Evolutionary conservation across 2,888 invertebrate genomes (phyloP), one percentile per base, ranked within the genome.

Genomic region (Zaprionus obscuricornis): DNA sequence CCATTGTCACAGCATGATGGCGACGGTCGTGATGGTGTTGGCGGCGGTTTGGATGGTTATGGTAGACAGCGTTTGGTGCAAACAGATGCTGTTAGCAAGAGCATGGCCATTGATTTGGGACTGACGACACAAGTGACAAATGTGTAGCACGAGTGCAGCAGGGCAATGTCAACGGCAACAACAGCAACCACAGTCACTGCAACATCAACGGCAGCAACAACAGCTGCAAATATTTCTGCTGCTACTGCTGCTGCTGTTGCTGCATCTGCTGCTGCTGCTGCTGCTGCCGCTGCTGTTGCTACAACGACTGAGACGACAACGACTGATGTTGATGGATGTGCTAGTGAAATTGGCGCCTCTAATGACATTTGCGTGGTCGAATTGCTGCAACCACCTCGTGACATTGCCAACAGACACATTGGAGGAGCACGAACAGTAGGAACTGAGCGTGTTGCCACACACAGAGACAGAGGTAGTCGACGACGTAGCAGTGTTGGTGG

Each of bases 111-210:
- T 66, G 81, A 82, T 24, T 67, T 85, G 58, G 81, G 86, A 11
- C 75, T 88, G 58, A 87, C 89, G 67, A 90, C 90, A 40, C 90
- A 90, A 73, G 90, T 90, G 56, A 90, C 90, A 43, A 90, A 90
- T 84, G 90, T 90, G 88, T 90, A 90, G 90, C 90, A 89, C 58
- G 88, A 86, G 51, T 62, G 71, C 57, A 76, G 78, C 55, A 56
- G 78, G 72, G 67, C 62, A 31, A 73, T 68, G 58, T 69, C 74
- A 40, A 55, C 69, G 36, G 27, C 84, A 58, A 33, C 52, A 39
- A 24, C 58, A 17, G 42, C 39, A 29, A 7, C 27, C 4, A 36
- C 56, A 37, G 46, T 71, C 24, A 18, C 67, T 33, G 27, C 73
- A 24, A 14, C 51, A 26, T 10, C 65, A 45, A 26, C 50, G 5